Conservation (phyloP, 2,888 invertebrate species). For the Trypoxylon attenuatum region DNA sequence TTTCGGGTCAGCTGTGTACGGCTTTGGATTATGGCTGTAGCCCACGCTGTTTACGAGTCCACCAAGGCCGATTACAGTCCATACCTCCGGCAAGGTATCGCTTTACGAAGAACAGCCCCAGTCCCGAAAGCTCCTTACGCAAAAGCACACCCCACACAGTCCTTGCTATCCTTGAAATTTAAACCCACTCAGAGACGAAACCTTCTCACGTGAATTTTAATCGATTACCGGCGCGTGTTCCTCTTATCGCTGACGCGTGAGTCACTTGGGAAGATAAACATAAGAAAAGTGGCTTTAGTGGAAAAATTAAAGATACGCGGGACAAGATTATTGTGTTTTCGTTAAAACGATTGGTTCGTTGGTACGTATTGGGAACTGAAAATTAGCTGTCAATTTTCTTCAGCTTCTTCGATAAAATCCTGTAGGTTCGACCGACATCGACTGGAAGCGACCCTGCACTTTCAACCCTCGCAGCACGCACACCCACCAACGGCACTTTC, state of each 20-base stretch:
- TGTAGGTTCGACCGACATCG: neutral
- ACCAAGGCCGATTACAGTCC: conserved; percentile 66
- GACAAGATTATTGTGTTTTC: no score
- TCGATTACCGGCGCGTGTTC: no score
- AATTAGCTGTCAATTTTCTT: neutral
- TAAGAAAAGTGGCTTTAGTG: no score
- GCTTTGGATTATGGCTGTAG: conserved; percentile 60
- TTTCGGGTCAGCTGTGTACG: conserved; percentile 61
- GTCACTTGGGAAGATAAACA: no score
- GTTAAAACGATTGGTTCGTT: no score
- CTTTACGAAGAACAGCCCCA: conserved; percentile 49
- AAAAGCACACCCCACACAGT: neutral
- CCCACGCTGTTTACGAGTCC: conserved; percentile 67
- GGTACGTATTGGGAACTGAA: neutral
- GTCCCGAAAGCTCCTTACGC: conserved; percentile 20
- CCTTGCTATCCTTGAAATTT: conserved; percentile 33
- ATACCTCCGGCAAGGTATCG: conserved; percentile 40
- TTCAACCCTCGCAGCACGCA: conserved; percentile 49
- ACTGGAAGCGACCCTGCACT: conserved; percentile 36
- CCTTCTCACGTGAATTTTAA: no score
- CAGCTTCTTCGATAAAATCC: neutral
- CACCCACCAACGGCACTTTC: no score
- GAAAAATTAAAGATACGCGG: no score
- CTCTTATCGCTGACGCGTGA: no score
- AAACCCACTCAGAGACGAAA: conserved; percentile 5